phyloP scores from a whole-genome alignment of 2,888 invertebrate species.

The Ypsolopha sequella region DNA sequence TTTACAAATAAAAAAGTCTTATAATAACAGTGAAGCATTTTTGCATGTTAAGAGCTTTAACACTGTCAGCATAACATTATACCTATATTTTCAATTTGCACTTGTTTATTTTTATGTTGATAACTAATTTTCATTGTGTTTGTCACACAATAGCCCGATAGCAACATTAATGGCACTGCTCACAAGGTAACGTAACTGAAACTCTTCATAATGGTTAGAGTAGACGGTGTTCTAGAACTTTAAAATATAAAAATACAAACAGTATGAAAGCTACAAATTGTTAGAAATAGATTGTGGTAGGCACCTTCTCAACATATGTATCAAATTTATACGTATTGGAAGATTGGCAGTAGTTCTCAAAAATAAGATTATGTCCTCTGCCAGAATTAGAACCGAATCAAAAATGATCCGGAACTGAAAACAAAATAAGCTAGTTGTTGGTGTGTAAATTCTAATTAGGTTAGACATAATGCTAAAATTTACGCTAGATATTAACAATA shows the following conservation, averaged over 20 bases:
- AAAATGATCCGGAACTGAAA: background rate
- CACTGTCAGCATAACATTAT: background rate
- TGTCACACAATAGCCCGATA: slow-evolving; percentile 91
- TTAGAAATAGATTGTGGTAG: too few relatives aligned
- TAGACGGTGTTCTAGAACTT: background rate
- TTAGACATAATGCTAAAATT: too few relatives aligned
- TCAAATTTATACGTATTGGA: too few relatives aligned
- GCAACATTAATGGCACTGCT: slow-evolving; percentile 95
- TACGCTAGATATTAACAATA: too few relatives aligned
- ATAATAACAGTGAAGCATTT: background rate
- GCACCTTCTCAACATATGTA: too few relatives aligned
- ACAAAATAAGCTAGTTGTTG: background rate
- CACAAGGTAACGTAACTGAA: slow-evolving; percentile 83
- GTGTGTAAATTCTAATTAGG: background rate
- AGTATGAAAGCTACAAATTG: too few relatives aligned
- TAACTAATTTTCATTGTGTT: slow-evolving; percentile 71
- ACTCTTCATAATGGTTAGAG: slow-evolving; percentile 24
- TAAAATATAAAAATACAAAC: too few relatives aligned
- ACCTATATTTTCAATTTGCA: slow-evolving; percentile 17
- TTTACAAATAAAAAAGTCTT: background rate
- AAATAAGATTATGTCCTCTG: too few relatives aligned
- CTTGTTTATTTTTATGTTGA: slow-evolving; percentile 26
- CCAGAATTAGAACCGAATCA: slow-evolving; percentile 1
- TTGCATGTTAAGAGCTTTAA: background rate
- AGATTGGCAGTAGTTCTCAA: too few relatives aligned